Conservation (phyloP, 2,888 invertebrate species). For the Neria commutata region DNA sequence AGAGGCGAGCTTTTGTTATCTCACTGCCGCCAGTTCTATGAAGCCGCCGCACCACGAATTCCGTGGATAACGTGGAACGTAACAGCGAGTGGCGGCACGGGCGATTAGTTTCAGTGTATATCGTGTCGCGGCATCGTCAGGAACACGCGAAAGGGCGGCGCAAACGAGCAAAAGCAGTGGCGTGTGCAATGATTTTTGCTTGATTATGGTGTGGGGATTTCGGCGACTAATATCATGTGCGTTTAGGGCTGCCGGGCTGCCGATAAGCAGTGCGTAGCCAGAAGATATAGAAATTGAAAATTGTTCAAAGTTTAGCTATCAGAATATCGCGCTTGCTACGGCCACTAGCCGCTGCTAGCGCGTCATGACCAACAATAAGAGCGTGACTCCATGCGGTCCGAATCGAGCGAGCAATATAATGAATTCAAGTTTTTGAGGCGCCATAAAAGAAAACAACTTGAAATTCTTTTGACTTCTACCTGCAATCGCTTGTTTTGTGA, state of each 20-base stretch:
- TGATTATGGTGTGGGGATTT: constrained; percentile 36
- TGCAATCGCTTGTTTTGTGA: too few species aligned
- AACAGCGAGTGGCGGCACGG: neutral
- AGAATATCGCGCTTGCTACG: neutral
- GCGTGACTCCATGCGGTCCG: too few species aligned
- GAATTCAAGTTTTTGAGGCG: too few species aligned
- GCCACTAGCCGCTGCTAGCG: too few species aligned
- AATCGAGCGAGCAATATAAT: too few species aligned
- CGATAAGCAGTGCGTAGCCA: constrained; percentile 2
- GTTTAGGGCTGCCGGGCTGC: constrained; percentile 17
- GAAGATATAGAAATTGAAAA: constrained; percentile 5
- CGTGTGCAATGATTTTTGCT: neutral
- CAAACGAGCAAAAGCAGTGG: neutral
- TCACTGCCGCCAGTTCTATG: too few species aligned
- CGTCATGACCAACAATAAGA: too few species aligned
- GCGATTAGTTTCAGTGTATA: constrained; percentile 28
- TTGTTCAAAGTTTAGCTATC: constrained; percentile 3
- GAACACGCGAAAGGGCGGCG: neutral
- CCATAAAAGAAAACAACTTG: neutral
- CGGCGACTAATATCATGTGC: constrained; percentile 37
- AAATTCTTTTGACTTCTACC: neutral
- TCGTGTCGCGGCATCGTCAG: constrained; percentile 7
- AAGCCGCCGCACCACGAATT: neutral
- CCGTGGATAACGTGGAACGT: neutral
- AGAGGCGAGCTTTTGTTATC: too few species aligned